phyloP scores from a whole-genome alignment of 2,888 invertebrate species.

The Hedya salicella region DNA sequence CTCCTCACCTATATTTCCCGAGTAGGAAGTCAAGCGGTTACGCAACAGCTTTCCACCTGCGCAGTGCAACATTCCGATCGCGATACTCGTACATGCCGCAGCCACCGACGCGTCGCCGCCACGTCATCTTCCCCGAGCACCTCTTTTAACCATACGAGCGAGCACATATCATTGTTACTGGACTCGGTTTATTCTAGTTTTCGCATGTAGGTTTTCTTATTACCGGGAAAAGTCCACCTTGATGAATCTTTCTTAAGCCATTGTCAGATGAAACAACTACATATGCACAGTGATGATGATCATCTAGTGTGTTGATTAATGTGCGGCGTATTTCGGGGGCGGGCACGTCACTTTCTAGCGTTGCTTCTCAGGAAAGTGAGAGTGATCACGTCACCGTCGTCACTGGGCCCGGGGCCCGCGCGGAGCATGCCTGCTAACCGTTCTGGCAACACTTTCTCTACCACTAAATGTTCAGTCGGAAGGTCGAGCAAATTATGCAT shows the following conservation, averaged over 20 bases:
- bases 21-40: conserved; percentile 73
- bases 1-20: conserved; percentile 80
- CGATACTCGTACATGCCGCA: conserved; percentile 43
- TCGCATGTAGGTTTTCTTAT: not conserved
- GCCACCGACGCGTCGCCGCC: conserved; percentile 32
- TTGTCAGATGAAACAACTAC: not conserved
- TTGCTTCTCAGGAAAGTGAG: conserved; percentile 50
- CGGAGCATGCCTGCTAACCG: conserved; percentile 34
- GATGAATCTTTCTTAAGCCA: too few species aligned
- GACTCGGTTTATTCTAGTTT: not conserved
- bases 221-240: not conserved
- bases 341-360: conserved; percentile 52
- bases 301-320: conserved; percentile 21
- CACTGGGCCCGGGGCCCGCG: conserved; percentile 24
- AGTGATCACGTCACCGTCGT: conserved; percentile 48
- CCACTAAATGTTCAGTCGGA: conserved; percentile 16
- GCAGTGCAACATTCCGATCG: conserved; percentile 59
- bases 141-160: not conserved
- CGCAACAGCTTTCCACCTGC: conserved; percentile 72
- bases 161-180: not conserved
- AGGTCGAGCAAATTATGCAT: not conserved
- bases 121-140: conserved; percentile 26
- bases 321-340: conserved; percentile 40
- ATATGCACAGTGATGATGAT: not conserved
- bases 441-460: conserved; percentile 40